Evolutionary conservation across 2,888 invertebrate species (phyloP).

Genomic region (Rhabditophanes sp.): DNA sequence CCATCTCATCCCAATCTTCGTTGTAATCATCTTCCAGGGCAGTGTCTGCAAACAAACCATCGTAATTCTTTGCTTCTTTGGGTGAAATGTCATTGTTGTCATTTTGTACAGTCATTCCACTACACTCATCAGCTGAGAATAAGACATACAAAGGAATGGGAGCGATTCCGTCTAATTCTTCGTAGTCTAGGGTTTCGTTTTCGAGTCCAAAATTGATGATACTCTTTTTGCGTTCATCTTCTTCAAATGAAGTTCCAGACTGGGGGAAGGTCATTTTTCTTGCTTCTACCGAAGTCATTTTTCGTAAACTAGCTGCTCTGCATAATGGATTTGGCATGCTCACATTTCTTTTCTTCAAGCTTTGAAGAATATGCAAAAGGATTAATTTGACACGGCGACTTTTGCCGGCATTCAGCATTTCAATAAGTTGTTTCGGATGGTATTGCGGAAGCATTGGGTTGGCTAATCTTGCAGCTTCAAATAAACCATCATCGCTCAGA

Average conservation of each 20-base stretch:
- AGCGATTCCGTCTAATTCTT: conserved; percentile 91
- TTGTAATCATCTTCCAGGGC: conserved; percentile 45
- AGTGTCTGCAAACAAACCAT: conserved; percentile 67
- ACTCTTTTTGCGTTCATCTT: too few relatives aligned
- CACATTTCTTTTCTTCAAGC: conserved; percentile 39
- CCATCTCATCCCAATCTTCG: conserved; percentile 48
- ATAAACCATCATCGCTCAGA: conserved; percentile 52
- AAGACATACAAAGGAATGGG: conserved; percentile 90
- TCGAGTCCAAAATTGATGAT: conserved; percentile 6
- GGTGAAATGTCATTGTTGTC: not conserved
- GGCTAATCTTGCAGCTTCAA: conserved; percentile 88
- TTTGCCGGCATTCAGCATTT: conserved; percentile 88
- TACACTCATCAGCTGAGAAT: conserved; percentile 64
- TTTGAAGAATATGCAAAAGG: conserved; percentile 80
- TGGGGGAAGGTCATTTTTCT: too few relatives aligned
- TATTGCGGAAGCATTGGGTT: conserved; percentile 96
- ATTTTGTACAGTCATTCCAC: conserved; percentile 1
- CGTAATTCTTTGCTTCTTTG: conserved; percentile 51
- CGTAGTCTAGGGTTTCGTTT: conserved; percentile 52
- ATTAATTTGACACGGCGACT: conserved; percentile 95
- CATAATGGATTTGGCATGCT: conserved; percentile 16
- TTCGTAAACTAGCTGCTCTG: conserved; percentile 24
- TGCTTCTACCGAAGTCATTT: too few relatives aligned
- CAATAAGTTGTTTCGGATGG: conserved; percentile 96
- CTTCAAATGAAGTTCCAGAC: too few relatives aligned